A percentile compares a stretch with the other conserved stretches of the same genome.
These are phyloP conservation scores for Odontamblyopus lacepedii DNA, from an alignment of 2,797 vertebrate genomes.

Conservation along the genomic window DNA sequence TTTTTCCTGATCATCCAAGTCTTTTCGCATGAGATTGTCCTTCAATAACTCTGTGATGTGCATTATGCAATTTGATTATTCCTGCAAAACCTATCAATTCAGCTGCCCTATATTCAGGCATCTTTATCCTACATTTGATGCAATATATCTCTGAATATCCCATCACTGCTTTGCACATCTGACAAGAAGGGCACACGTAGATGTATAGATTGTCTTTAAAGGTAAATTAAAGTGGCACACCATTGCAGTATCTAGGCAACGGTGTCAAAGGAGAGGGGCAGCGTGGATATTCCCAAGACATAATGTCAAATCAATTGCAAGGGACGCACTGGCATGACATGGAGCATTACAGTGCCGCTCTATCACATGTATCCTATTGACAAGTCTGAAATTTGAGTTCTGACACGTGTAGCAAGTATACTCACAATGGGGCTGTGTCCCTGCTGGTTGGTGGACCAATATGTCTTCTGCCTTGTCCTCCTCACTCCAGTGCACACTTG, in stretches of 20 bases:
- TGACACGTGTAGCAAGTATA: conserved; percentile 45
- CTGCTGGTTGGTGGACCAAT: conserved; percentile 57
- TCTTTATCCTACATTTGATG: conserved; percentile 19
- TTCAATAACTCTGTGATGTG: conserved; percentile 38
- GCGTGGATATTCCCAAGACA: conserved; percentile 66
- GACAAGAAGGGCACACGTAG: conserved; percentile 56
- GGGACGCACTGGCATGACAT: conserved; percentile 49
- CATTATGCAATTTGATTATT: conserved; percentile 41
- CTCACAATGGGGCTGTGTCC: conserved; percentile 76
- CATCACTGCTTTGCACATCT: conserved; percentile 25
- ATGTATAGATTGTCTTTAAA: conserved; percentile 57
- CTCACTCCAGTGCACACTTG: conserved; percentile 85
- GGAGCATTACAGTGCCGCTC: not conserved
- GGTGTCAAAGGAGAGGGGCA: conserved; percentile 60
- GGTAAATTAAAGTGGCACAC: conserved; percentile 66
- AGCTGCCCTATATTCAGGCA: conserved; percentile 5
- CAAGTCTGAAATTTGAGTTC: conserved; percentile 11
- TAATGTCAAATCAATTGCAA: conserved; percentile 69
- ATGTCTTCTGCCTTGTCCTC: conserved; percentile 77
- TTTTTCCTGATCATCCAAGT: conserved; percentile 54
- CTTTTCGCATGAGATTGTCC: conserved; percentile 54
- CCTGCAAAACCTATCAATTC: conserved; percentile 33
- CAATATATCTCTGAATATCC: conserved; percentile 9
- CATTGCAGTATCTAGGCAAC: conserved; percentile 69
- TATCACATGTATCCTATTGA: conserved; percentile 1